Percentiles rank a stretch among this genome's conserved stretches.
These are phyloP conservation scores for Bombyx huttoni DNA, from an alignment of 2,888 invertebrate species.

Conservation along the genomic window DNA sequence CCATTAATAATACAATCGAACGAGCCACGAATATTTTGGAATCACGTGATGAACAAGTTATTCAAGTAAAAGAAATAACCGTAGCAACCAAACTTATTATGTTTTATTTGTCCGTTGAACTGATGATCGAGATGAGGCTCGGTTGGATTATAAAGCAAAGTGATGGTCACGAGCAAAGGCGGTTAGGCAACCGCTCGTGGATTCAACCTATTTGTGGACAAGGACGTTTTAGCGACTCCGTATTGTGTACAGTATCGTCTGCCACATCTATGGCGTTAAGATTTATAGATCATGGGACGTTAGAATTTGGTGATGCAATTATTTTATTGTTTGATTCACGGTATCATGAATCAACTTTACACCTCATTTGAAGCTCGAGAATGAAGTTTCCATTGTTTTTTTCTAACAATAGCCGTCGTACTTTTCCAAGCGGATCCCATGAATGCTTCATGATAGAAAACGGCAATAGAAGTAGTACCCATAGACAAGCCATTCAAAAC, in stretches of 20 bases:
- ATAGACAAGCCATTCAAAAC: too few relatives aligned
- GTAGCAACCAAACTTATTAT: not conserved
- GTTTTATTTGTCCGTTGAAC: slow-evolving; percentile 11
- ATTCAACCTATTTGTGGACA: slow-evolving; percentile 47
- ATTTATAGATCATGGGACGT: not conserved
- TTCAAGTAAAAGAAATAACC: not conserved
- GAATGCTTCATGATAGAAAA: too few relatives aligned
- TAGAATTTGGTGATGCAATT: not conserved
- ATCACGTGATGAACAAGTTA: not conserved
- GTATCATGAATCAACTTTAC: not conserved
- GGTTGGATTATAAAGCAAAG: slow-evolving; percentile 41
- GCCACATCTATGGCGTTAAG: slow-evolving; percentile 11
- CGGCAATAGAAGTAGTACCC: too few relatives aligned
- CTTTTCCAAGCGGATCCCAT: too few relatives aligned
- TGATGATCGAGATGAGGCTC: slow-evolving; percentile 25
- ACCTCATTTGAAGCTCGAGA: too few relatives aligned
- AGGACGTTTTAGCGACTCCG: slow-evolving; percentile 41
- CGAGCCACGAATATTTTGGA: not conserved
- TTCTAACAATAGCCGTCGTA: not conserved
- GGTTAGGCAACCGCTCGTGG: slow-evolving; percentile 42
- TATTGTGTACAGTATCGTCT: slow-evolving; percentile 30
- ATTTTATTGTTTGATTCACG: not conserved
- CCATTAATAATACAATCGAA: not conserved
- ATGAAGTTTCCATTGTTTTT: not conserved
- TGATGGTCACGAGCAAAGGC: slow-evolving; percentile 55